Evolutionary conservation across 1,140 invertebrate genomes (phyloP).

Genomic region (Lineus longissimus): DNA sequence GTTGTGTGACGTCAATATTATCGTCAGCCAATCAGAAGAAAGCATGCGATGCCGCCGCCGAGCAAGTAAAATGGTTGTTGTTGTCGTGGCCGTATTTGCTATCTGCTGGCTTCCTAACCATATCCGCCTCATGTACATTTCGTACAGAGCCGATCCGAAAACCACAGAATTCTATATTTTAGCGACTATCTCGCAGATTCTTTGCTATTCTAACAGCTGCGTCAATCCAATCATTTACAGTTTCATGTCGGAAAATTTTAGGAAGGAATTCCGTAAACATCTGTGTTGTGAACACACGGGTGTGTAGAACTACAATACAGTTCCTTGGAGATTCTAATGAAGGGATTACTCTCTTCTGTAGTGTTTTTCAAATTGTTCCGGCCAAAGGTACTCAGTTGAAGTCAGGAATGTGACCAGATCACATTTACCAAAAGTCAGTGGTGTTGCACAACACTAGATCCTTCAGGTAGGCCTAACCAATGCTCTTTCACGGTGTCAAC

Average conservation of each 20-base stretch:
- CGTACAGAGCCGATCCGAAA: conserved; percentile 54
- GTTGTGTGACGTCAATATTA: conserved; percentile 62
- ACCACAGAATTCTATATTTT: conserved; percentile 60
- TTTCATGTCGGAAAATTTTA: conserved; percentile 81
- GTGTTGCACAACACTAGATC: too few relatives aligned
- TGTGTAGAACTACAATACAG: too few relatives aligned
- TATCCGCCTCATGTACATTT: conserved; percentile 56
- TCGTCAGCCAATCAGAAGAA: conserved; percentile 66
- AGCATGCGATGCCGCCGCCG: conserved; percentile 78
- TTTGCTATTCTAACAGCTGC: conserved; percentile 92
- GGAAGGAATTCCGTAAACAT: conserved; percentile 75
- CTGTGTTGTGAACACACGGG: too few relatives aligned
- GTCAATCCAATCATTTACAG: conserved; percentile 96
- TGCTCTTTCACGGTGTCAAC: too few relatives aligned
- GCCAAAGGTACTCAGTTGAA: too few relatives aligned
- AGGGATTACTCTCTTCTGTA: too few relatives aligned
- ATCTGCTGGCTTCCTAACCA: conserved; percentile 95
- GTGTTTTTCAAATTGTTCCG: too few relatives aligned
- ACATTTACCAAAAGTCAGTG: too few relatives aligned
- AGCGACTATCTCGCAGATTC: conserved; percentile 81
- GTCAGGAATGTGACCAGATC: too few relatives aligned
- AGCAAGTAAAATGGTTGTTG: conserved; percentile 88
- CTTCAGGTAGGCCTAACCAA: too few relatives aligned
- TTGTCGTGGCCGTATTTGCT: conserved; percentile 91
- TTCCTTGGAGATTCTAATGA: too few relatives aligned